These are phyloP conservation scores for Oncorhynchus kisutch DNA, from an alignment of 2,113 vertebrate species.

Conservation along the genomic window DNA sequence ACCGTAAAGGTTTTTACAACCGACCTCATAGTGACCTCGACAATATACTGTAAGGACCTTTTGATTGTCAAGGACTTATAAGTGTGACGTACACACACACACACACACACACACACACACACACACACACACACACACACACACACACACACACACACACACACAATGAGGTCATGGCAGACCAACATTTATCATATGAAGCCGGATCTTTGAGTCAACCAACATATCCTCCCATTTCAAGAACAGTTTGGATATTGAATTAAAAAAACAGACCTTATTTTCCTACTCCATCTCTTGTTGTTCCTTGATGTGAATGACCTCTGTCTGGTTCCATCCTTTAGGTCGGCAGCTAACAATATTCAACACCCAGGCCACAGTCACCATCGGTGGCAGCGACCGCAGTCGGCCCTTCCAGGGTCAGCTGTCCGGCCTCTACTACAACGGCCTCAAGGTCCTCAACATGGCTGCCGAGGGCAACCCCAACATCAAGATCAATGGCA, in stretches of 20 bases:
- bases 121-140: no score
- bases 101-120: no score
- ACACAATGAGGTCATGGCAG: neutral
- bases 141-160: neutral
- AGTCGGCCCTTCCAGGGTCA: slow-evolving; percentile 95
- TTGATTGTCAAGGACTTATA: neutral
- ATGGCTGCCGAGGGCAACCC: slow-evolving; percentile 94
- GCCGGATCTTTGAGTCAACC: neutral
- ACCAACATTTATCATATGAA: neutral
- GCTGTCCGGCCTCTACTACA: slow-evolving; percentile 97
- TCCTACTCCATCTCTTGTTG: neutral
- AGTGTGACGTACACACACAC: neutral
- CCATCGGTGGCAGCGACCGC: slow-evolving; percentile 90
- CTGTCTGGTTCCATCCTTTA: slow-evolving; percentile 49
- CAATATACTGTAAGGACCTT: neutral
- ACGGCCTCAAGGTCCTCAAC: slow-evolving; percentile 94
- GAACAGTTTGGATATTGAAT: neutral
- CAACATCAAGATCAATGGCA: slow-evolving; percentile 95
- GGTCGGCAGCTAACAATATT: slow-evolving; percentile 98
- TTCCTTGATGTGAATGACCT: neutral
- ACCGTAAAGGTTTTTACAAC: slow-evolving; percentile 21
- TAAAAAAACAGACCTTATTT: neutral
- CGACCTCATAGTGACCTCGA: neutral
- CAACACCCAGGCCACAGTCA: slow-evolving; percentile 98
- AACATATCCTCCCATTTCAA: neutral